Base-by-base conservation (phyloP, 2,797 vertebrate species). In the Clarias fuscus region DNA sequence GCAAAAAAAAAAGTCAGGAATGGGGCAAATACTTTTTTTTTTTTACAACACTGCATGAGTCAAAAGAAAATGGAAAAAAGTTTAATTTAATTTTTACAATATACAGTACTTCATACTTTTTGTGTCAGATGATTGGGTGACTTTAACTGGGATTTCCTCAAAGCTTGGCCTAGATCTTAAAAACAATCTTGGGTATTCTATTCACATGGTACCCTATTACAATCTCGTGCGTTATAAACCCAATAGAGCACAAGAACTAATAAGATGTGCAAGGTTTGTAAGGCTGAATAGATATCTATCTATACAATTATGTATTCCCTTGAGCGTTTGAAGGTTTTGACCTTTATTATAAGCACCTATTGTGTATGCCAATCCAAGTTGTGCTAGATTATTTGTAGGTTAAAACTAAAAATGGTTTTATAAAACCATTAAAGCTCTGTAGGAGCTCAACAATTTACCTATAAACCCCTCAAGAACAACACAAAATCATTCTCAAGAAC, bases 121-220 rank as follows among this genome's bases (percentile, higher is more conserved):
- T 58, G 7, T 7, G 6, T 48, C 33, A 20, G 67, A 58, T 59
- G 65, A 73, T 53, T 81, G 27, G 43, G 18, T 64, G 67, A 59
- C 58, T 30, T 62, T 61, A 72, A 81, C 18, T 86, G n/a, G 18
- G n/a, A 20, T 85, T 20, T 24, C 22, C 6, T 3, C 33, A 86
- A 33, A 11, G 59, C 30, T 67, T 83, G 72, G 30, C 33, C 72
- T 86, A 73, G 58, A 80, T 78, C 33, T 40, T 48, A 20, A 70
- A 33, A 30, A 78, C n/a, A 70, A 61, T 64, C 4, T 4, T 33
- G 22, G 30, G 53, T 61, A 71, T 83, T 82, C 53, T 82, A 81
- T 79, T 80, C 22, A 64, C 15, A 1, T 64, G 22, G 3, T 62
- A 22, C 22, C 30, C 24, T 65, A 14, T 27, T 17, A 10, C 24